Conservation (phyloP, 2,888 invertebrate genomes). For the Dascillus cervinus region DNA sequence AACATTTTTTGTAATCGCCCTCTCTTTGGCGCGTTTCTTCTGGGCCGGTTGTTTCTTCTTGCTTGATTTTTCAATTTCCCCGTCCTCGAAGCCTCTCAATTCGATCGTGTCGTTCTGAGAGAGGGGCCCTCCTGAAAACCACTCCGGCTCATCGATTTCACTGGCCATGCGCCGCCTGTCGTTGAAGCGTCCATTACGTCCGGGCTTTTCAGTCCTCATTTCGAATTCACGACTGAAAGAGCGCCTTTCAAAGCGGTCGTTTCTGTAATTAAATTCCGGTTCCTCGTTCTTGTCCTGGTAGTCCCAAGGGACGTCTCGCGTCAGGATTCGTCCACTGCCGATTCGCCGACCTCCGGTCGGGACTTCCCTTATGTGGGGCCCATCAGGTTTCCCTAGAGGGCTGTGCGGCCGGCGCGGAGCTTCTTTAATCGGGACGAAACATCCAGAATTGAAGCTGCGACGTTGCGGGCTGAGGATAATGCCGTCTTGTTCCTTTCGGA, state of each 20-base stretch:
- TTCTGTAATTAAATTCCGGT: slow-evolving; percentile 24
- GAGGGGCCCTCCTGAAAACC: slow-evolving; percentile 84
- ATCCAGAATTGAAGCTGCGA: slow-evolving; percentile 79
- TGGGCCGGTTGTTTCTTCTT: slow-evolving; percentile 43
- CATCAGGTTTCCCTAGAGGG: slow-evolving; percentile 16
- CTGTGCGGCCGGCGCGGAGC: slow-evolving; percentile 25
- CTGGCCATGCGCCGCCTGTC: slow-evolving; percentile 45
- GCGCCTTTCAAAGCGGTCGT: slow-evolving; percentile 45
- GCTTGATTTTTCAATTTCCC: slow-evolving; percentile 43
- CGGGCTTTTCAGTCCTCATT: slow-evolving; percentile 33
- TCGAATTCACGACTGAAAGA: slow-evolving; percentile 53
- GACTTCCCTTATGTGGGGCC: slow-evolving; percentile 30
- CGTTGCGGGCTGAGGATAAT: slow-evolving; percentile 82
- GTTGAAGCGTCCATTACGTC: slow-evolving; percentile 41
- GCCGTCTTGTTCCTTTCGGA: slow-evolving; percentile 75
- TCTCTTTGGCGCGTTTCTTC: slow-evolving; percentile 42
- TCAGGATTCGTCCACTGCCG: slow-evolving; percentile 74
- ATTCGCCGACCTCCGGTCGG: slow-evolving; percentile 53
- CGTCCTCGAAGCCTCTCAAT: slow-evolving; percentile 86
- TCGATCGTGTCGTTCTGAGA: slow-evolving; percentile 91
- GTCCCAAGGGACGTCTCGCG: slow-evolving; percentile 46
- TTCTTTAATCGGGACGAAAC: slow-evolving; percentile 61
- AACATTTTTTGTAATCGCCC: neutral
- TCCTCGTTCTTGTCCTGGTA: slow-evolving; percentile 29
- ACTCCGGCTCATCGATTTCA: slow-evolving; percentile 79